Evolutionary conservation across 2,113 vertebrate genomes (phyloP), one percentile per base, ranked within the genome.

Genomic region (Sphyrna mokarran): DNA sequence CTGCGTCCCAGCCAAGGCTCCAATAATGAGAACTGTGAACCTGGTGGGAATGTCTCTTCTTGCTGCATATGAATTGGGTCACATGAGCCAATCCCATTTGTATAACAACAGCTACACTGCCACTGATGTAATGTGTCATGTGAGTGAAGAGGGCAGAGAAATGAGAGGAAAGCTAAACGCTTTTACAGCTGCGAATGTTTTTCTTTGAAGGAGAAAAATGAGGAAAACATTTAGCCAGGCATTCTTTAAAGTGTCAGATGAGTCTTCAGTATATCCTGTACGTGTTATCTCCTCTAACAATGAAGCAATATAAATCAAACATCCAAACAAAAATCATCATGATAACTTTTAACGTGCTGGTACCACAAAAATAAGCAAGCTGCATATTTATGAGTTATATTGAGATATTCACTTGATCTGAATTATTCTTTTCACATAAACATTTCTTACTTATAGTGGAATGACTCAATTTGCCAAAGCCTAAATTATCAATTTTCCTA

Each of bases 41-140:
- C 97, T 96, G 98, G 98, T 98, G 98, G 98, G 98, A 99, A 98
- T 98, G 98, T 98, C 97, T 98, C 97, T 96, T 96, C 66, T 61
- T 37, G 96, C 96, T 97, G 86, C 96, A 48, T 96, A 97, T 97
- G 97, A 97, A 96, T 96, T 97, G 96, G 95, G 96, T 95, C 97
- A 96, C 96, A 37, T 63, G 97, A 96, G 96, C 96, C 40, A 96
- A 54, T 96, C 72, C 93, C 94, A 98, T 99, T 98, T 97, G 96
- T 98, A 98, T 98, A 96, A 99, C 98, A 99, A 98, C 97, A 96
- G 96, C 78, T 96, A 97, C 97, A 97, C 97, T 97, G 96, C 97
- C 97, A 96, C 97, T 97, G 98, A 98, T 98, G 98, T 97, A 97
- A 98, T 97, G 97, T 97, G 97, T 96, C 95, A 96, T 85, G 95